A percentile compares a stretch with the other conserved stretches of the same genome.
Evolutionary conservation across 2,113 vertebrate species (phyloP).

Genomic region (Triplophysa dalaica): DNA sequence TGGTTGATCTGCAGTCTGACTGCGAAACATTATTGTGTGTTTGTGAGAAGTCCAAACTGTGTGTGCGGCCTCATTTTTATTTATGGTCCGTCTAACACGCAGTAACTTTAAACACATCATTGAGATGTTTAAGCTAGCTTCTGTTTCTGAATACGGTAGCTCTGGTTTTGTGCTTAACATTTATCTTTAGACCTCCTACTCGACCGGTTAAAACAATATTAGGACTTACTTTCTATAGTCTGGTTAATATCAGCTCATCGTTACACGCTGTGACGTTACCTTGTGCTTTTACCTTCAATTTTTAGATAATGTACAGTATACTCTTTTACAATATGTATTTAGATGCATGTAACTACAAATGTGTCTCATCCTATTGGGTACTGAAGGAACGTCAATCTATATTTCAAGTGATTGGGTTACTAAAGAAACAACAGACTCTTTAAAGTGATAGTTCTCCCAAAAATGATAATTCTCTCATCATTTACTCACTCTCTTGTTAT

Average conservation of each 20-base stretch:
- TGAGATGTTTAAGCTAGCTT: constrained; percentile 26
- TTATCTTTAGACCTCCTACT: constrained; percentile 24
- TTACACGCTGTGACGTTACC: not conserved
- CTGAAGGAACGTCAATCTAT: too few relatives aligned
- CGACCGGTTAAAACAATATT: constrained; percentile 28
- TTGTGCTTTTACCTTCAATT: not conserved
- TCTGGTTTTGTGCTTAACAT: constrained; percentile 43
- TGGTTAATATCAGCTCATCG: constrained; percentile 43
- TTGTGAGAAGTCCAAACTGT: constrained; percentile 36
- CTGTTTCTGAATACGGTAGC: constrained; percentile 8
- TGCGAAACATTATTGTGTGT: constrained; percentile 24
- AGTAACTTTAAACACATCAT: constrained; percentile 34
- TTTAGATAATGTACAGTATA: too few relatives aligned
- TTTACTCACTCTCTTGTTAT: too few relatives aligned
- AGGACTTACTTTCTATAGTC: constrained; percentile 20
- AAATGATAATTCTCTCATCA: too few relatives aligned
- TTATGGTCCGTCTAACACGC: constrained; percentile 44
- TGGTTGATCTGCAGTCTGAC: constrained; percentile 15
- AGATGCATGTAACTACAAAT: too few relatives aligned
- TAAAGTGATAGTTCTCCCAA: too few relatives aligned
- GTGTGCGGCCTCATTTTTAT: constrained; percentile 20
- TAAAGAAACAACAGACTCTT: too few relatives aligned
- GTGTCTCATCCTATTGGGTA: too few relatives aligned
- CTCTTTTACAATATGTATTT: too few relatives aligned
- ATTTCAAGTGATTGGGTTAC: too few relatives aligned